Base-by-base conservation (phyloP, 2,113 vertebrate genomes). In the Dipodomys spectabilis region DNA sequence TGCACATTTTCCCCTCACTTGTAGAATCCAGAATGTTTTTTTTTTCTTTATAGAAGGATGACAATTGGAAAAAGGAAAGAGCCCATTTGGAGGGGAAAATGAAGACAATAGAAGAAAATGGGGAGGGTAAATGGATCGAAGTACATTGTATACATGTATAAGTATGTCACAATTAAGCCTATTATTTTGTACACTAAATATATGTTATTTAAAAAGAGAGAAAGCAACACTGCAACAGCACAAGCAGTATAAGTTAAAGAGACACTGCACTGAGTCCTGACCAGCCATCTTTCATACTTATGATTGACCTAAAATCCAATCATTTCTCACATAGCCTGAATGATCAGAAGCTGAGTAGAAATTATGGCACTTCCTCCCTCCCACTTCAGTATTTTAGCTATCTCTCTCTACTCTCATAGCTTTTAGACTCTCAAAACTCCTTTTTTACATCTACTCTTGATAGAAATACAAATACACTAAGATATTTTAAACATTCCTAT, bases 401-500 rank as follows among this genome's bases (percentile, higher is more conserved):
- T 82, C 86, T 71, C 44, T 92, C 28, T 92, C 13, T 1, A 85
- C 7, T 22, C 82, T 79, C 44, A 53, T 71, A 87, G 64, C 27
- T 82, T 82, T 82, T 32, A 85, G 44, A n/a, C 57, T 64, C 45
- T 77, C 78, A 6, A 89, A 90, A 62, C 12, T 93, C 28, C 7
- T 90, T 88, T 78, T 88, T 78, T 81, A 65, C n/a, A 69, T 91
- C 73, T 67, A 65, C 11, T 25, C 30, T 30, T 35, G 20, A 62
- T 35, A 62, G 39, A 89, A 95, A 86, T 60, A 92, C 32, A 62
- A 79, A 12, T 69, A 10, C 69, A 79, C 78, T n/a, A 32, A 53
- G 93, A 62, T 19, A 84, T 69, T 71, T 49, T 82, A 86, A 78
- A 35, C 13, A 86, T 80, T 72, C 75, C 35, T 82, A 8, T 79